Evolutionary conservation across 2,888 invertebrate genomes (phyloP).

Genomic region (Agrotis segetum): DNA sequence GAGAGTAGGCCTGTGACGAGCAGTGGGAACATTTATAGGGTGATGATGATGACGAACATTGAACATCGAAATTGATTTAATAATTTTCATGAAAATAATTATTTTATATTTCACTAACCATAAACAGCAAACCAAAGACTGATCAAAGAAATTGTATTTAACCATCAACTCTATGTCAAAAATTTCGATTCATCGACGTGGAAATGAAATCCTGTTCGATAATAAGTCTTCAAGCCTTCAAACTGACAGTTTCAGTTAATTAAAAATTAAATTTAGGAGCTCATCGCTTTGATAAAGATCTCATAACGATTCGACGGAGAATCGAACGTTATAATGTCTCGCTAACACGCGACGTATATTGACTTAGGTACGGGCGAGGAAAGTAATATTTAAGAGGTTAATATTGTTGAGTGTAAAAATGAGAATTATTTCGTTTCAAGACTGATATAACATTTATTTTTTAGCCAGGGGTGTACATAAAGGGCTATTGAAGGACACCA

Average conservation of each 20-base stretch:
- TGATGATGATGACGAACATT: too few relatives aligned
- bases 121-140: slow-evolving; percentile 3
- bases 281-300: slow-evolving; percentile 62
- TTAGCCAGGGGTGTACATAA: too few relatives aligned
- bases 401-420: not conserved
- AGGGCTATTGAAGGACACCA: too few relatives aligned
- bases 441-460: too few relatives aligned
- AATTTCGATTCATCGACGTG: slow-evolving; percentile 40
- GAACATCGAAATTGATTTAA: too few relatives aligned
- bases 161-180: slow-evolving; percentile 45
- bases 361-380: slow-evolving; percentile 20
- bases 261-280: slow-evolving; percentile 61
- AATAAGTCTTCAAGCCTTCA: slow-evolving; percentile 51
- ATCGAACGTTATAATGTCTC: slow-evolving; percentile 49
- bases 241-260: slow-evolving; percentile 55
- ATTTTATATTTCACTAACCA: not conserved
- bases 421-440: not conserved
- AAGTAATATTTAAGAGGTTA: slow-evolving; percentile 17
- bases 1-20: too few relatives aligned
- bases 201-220: slow-evolving; percentile 50
- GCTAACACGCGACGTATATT: slow-evolving; percentile 58
- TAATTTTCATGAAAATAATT: too few relatives aligned
- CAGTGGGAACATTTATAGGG: too few relatives aligned
- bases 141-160: slow-evolving; percentile 50
- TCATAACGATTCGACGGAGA: slow-evolving; percentile 56